These are phyloP conservation scores for Pterocles orientalis DNA, from an alignment of 2,113 vertebrate species.

Conservation along the genomic window DNA sequence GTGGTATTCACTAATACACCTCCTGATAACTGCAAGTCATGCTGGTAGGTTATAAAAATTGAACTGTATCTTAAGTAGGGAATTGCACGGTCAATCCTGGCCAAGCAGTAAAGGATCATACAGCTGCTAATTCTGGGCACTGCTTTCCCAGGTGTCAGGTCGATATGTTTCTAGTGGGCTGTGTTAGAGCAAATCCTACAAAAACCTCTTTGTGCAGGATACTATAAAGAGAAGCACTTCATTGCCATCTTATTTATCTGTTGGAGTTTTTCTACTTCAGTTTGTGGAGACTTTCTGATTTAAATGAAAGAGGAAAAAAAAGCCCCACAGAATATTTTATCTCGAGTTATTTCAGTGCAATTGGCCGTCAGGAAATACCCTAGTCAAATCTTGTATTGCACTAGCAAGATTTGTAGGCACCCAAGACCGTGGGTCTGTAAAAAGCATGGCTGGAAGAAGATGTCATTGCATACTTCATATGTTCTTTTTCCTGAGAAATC, in stretches of 20 bases:
- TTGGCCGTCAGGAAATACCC: background rate
- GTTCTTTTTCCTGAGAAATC: background rate
- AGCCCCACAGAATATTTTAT: background rate
- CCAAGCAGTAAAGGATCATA: background rate
- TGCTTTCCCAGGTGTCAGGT: background rate
- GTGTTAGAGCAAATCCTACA: background rate
- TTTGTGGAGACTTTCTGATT: background rate
- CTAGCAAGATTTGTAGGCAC: background rate
- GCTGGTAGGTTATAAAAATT: background rate
- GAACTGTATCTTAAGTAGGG: background rate
- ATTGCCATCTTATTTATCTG: background rate
- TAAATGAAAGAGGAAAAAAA: background rate
- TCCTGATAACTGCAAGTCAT: background rate
- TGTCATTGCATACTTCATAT: background rate
- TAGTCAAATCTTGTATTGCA: background rate
- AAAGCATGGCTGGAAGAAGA: background rate
- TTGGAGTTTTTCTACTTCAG: background rate
- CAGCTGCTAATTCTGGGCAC: background rate
- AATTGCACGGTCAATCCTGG: background rate
- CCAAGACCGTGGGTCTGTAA: background rate
- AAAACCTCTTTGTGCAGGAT: background rate
- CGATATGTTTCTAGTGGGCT: background rate
- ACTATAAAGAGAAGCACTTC: background rate
- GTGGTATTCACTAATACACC: rapidly evolving
- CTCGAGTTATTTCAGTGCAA: background rate